These are phyloP conservation scores for Cuculus canorus DNA, from an alignment of 2,797 vertebrate species.

Conservation along the genomic window DNA sequence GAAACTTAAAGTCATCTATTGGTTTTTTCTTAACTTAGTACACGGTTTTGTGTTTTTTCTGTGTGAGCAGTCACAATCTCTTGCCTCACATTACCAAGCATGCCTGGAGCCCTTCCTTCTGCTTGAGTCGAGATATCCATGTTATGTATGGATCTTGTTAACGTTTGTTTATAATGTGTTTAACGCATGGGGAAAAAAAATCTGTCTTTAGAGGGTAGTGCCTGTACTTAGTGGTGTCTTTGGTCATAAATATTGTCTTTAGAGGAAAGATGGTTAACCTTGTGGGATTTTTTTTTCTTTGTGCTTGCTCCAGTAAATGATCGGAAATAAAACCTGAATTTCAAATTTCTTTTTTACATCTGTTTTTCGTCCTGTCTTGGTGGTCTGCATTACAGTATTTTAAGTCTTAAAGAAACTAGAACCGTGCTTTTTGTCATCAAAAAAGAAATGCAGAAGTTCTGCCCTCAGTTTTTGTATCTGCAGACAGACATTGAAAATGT, in stretches of 20 bases:
- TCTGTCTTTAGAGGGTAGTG: slow-evolving; percentile 4
- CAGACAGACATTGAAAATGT: neutral
- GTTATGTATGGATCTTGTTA: neutral
- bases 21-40: neutral
- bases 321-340: neutral
- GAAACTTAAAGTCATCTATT: neutral
- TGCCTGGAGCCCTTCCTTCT: neutral
- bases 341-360: neutral
- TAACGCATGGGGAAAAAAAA: neutral
- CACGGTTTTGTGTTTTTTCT: neutral
- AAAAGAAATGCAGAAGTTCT: neutral
- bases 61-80: neutral
- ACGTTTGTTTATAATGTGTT: neutral
- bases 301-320: neutral
- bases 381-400: neutral
- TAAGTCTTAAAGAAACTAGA: neutral
- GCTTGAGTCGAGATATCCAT: neutral
- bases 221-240: slow-evolving; percentile 50
- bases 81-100: neutral
- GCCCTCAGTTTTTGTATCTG: neutral
- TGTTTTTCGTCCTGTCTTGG: neutral
- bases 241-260: slow-evolving; percentile 20
- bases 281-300: slow-evolving; percentile 8
- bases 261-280: slow-evolving; percentile 47
- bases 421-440: neutral